These are phyloP conservation scores for Equus przewalskii DNA, from an alignment of 2,113 vertebrate genomes.

Conservation along the genomic window DNA sequence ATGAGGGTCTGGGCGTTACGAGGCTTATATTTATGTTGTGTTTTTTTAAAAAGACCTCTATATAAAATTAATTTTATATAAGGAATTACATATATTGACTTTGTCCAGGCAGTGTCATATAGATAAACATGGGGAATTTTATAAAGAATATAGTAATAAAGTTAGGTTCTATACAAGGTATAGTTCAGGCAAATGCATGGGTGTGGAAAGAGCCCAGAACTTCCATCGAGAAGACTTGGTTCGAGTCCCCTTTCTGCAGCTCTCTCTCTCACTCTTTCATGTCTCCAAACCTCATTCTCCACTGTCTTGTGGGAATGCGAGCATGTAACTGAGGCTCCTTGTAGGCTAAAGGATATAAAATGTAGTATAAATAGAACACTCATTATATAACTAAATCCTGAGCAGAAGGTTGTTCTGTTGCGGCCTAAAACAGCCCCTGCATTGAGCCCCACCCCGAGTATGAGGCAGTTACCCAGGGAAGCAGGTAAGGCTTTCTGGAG, in stretches of 20 bases:
- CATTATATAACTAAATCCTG: too few species aligned
- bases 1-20: not conserved
- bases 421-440: not conserved
- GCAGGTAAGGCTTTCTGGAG: not conserved
- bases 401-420: not conserved
- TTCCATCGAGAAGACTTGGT: not conserved
- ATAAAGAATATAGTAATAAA: not conserved
- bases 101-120: not conserved
- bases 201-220: not conserved
- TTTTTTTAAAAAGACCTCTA: not conserved
- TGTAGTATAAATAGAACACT: not conserved
- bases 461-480: not conserved
- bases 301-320: not conserved
- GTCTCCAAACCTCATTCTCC: not conserved
- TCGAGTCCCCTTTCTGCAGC: not conserved
- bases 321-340: too few species aligned
- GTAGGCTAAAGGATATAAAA: not conserved
- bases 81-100: not conserved
- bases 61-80: not conserved
- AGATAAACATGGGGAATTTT: not conserved
- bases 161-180: not conserved
- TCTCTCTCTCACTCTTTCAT: not conserved
- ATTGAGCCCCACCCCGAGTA: too few species aligned
- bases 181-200: not conserved
- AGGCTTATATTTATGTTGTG: not conserved